phyloP scores from a whole-genome alignment of 1,140 invertebrate species.

The Archegozetes longisetosus region DNA sequence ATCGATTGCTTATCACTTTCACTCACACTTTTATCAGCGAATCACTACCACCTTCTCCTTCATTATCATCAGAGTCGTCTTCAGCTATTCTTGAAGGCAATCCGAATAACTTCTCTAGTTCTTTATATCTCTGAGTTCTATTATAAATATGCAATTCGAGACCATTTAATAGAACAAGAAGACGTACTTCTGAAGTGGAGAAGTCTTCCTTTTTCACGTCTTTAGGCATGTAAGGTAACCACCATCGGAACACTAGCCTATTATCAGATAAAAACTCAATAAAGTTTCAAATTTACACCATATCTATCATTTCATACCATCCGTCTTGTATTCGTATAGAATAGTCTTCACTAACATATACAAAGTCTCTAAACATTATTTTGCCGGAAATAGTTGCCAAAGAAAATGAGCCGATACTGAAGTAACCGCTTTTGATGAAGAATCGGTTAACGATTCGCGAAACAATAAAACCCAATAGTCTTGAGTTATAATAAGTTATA shows the following conservation, averaged over 20 bases:
- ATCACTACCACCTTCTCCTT: background rate
- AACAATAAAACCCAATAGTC: slow-evolving; percentile 71
- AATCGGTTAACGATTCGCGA: slow-evolving; percentile 77
- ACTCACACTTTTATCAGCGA: background rate
- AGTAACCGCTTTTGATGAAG: slow-evolving; percentile 31
- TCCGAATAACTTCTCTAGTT: slow-evolving; percentile 71
- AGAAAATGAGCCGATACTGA: slow-evolving; percentile 59
- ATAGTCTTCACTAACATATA: slow-evolving; percentile 87
- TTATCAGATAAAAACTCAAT: background rate
- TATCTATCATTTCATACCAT: slow-evolving; percentile 34
- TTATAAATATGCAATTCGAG: slow-evolving; percentile 94
- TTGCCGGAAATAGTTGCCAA: slow-evolving; percentile 88
- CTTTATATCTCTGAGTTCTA: slow-evolving; percentile 67
- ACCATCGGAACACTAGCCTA: slow-evolving; percentile 81
- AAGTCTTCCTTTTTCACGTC: slow-evolving; percentile 62
- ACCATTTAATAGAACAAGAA: slow-evolving; percentile 85
- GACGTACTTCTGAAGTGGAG: slow-evolving; percentile 81
- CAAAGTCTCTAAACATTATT: slow-evolving; percentile 94
- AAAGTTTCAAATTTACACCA: background rate
- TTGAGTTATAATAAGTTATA: slow-evolving; percentile 86
- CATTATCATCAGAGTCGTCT: background rate
- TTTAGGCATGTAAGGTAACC: slow-evolving; percentile 80
- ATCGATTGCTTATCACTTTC: slow-evolving; percentile 25
- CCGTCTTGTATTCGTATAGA: slow-evolving; percentile 86
- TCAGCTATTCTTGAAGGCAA: slow-evolving; percentile 1